Conservation (phyloP, 2,888 invertebrate species). For the Gibbula magus region DNA sequence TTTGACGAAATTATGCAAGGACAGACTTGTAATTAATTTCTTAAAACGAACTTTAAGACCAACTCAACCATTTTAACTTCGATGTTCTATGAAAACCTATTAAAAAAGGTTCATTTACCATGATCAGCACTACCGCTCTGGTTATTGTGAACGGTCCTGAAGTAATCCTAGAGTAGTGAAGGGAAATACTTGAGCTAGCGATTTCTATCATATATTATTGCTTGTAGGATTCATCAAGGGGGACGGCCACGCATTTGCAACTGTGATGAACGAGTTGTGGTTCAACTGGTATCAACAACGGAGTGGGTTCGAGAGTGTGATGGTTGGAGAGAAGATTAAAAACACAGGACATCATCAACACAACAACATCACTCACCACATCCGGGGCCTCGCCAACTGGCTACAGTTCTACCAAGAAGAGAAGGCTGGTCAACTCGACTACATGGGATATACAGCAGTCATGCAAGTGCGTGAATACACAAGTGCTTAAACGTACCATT, state of each 20-base stretch:
- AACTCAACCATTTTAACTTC: too few relatives aligned
- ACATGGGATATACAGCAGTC: conserved; percentile 56
- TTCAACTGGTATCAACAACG: conserved; percentile 81
- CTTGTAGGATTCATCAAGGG: background rate
- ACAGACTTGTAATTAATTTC: too few relatives aligned
- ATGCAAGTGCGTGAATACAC: conserved; percentile 28
- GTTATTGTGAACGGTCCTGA: too few relatives aligned
- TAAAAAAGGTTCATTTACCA: too few relatives aligned
- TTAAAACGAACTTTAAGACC: too few relatives aligned
- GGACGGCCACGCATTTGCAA: conserved; percentile 55
- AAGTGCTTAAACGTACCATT: too few relatives aligned
- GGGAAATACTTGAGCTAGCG: too few relatives aligned
- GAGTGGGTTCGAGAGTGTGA: conserved; percentile 95
- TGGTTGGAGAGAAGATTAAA: conserved; percentile 83
- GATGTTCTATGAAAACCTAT: too few relatives aligned
- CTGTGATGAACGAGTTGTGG: conserved; percentile 76
- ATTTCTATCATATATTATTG: too few relatives aligned
- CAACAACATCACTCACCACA: conserved; percentile 80
- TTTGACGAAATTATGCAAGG: too few relatives aligned
- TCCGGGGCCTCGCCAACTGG: conserved; percentile 94
- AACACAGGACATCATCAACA: background rate
- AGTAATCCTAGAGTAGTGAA: too few relatives aligned
- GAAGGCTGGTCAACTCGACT: conserved; percentile 59
- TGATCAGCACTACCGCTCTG: too few relatives aligned
- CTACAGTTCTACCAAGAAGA: conserved; percentile 89